A percentile compares a stretch with the other conserved stretches of the same genome.
Evolutionary conservation across 2,888 invertebrate species (phyloP).

Genomic region (Lissonota sp.): DNA sequence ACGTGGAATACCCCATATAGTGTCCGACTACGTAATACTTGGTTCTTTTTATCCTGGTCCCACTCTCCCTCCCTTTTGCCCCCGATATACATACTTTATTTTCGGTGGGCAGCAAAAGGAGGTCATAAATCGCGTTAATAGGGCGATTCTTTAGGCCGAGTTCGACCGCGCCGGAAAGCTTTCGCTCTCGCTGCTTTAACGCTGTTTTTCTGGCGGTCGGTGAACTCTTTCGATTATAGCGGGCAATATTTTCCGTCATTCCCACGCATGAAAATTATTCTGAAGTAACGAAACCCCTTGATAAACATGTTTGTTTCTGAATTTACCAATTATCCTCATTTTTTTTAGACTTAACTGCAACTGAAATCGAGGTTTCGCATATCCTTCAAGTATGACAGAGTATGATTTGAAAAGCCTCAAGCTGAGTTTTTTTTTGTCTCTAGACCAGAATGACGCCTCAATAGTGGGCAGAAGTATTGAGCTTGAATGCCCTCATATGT

Average conservation of each 20-base stretch:
- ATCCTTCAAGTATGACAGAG: no score
- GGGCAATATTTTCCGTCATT: slow-evolving; percentile 37
- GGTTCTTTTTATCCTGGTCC: slow-evolving; percentile 15
- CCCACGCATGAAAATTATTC: slow-evolving; percentile 7
- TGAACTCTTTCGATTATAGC: slow-evolving; percentile 54
- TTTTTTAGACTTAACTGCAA: no score
- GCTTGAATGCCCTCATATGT: no score
- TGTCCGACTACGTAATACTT: slow-evolving; percentile 1
- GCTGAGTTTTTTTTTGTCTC: no score
- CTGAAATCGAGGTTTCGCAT: no score
- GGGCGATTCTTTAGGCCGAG: slow-evolving; percentile 76
- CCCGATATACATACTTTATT: slow-evolving; percentile 73
- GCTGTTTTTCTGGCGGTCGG: slow-evolving; percentile 6
- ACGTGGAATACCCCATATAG: no score
- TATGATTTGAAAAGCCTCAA: no score
- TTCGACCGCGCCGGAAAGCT: slow-evolving; percentile 58
- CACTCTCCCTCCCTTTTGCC: slow-evolving; percentile 3
- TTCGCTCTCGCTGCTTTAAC: not conserved
- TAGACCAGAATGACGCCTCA: no score
- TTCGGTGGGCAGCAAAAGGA: slow-evolving; percentile 66
- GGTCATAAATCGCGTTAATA: slow-evolving; percentile 78
- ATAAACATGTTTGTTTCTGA: no score
- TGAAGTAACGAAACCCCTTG: no score
- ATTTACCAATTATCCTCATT: no score
- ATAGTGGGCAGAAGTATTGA: no score